Conservation (phyloP, 2,113 vertebrate genomes). For the Pseudorhombus dupliciocellatus region DNA sequence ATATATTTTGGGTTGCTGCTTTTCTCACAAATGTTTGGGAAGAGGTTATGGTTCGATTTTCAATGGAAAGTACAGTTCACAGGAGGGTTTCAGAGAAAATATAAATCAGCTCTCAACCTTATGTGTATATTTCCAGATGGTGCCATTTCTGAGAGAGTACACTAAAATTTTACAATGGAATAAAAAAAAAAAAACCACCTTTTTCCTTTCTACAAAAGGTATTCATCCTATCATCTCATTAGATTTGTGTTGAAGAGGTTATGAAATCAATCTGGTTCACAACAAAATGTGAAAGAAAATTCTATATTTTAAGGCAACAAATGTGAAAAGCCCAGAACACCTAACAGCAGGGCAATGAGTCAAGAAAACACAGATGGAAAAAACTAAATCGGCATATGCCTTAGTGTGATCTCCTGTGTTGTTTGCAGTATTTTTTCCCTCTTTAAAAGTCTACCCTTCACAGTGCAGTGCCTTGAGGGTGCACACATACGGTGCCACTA, state of each 20-base stretch:
- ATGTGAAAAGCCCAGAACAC: slow-evolving; percentile 59
- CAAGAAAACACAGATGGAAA: slow-evolving; percentile 67
- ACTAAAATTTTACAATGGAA: slow-evolving; percentile 25
- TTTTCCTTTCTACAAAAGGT: slow-evolving; percentile 1
- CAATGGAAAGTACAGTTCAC: background rate
- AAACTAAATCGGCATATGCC: slow-evolving; percentile 59
- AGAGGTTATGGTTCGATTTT: slow-evolving; percentile 8
- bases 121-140: slow-evolving; percentile 42
- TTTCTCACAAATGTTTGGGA: background rate
- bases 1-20: slow-evolving; percentile 1
- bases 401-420: slow-evolving; percentile 62
- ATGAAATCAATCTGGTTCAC: slow-evolving; percentile 49
- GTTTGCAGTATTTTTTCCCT: slow-evolving; percentile 46
- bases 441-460: slow-evolving; percentile 62
- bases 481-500: slow-evolving; percentile 67
- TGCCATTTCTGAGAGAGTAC: slow-evolving; percentile 9
- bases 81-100: slow-evolving; percentile 13
- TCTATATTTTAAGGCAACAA: slow-evolving; percentile 57
- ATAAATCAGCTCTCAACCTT: slow-evolving; percentile 23
- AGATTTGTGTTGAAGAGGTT: slow-evolving; percentile 28
- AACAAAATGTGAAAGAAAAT: slow-evolving; percentile 47
- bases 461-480: slow-evolving; percentile 66
- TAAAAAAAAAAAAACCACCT: slow-evolving; percentile 8
- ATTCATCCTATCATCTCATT: slow-evolving; percentile 36
- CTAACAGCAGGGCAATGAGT: slow-evolving; percentile 64